A percentile compares a stretch with the other conserved stretches of the same genome.
These are phyloP conservation scores for Gymnarchus niloticus DNA, from an alignment of 2,113 vertebrate species.

Conservation along the genomic window DNA sequence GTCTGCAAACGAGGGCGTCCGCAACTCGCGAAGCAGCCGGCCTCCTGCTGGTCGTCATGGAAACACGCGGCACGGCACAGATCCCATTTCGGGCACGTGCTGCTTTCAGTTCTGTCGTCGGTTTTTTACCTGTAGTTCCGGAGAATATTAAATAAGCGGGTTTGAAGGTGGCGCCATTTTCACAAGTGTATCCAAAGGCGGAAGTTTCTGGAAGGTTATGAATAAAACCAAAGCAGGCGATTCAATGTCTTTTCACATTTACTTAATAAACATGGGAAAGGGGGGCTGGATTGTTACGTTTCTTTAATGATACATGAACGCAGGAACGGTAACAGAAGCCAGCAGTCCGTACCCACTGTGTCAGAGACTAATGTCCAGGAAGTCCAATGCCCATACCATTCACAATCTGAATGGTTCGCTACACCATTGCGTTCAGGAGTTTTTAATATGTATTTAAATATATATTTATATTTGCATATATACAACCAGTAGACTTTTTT, in stretches of 20 bases:
- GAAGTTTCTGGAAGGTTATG: not conserved
- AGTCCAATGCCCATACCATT: not conserved
- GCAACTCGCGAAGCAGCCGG: no score
- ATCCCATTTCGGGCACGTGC: not conserved
- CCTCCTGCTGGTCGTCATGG: not conserved
- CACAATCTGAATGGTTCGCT: not conserved
- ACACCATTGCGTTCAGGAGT: not conserved
- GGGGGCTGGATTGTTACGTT: not conserved
- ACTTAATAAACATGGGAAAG: not conserved
- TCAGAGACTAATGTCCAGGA: not conserved
- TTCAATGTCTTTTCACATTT: not conserved
- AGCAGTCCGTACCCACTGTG: not conserved
- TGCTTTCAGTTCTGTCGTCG: not conserved
- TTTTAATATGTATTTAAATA: conserved; percentile 41
- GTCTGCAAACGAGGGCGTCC: not conserved
- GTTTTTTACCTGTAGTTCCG: not conserved
- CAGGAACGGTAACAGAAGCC: not conserved
- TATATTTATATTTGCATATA: conserved; percentile 38
- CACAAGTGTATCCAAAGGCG: not conserved
- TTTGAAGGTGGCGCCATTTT: not conserved
- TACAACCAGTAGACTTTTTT: conserved; percentile 34
- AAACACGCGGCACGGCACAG: not conserved
- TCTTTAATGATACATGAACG: not conserved
- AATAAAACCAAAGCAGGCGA: not conserved
- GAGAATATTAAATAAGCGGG: not conserved